phyloP scores from a whole-genome alignment of 2,888 invertebrate genomes.

The Aromia moschata region DNA sequence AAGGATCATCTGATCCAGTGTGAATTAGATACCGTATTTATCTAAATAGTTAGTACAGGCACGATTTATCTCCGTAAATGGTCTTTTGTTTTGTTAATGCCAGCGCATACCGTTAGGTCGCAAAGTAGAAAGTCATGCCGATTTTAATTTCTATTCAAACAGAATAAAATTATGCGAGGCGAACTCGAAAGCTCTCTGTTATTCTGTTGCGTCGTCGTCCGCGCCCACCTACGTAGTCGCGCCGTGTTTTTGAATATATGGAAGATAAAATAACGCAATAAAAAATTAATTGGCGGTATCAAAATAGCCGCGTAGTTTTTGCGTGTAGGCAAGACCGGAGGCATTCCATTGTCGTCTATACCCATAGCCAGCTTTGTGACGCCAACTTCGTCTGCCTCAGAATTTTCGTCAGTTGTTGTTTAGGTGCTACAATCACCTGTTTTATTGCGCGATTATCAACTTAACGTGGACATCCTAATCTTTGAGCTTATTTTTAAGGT shows the following conservation, averaged over 20 bases:
- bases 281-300: conserved; percentile 24
- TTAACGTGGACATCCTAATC: no score
- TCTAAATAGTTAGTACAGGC: not conserved
- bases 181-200: not conserved
- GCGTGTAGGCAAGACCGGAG: conserved; percentile 22
- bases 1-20: not conserved
- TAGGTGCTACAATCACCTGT: no score
- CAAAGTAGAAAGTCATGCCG: not conserved
- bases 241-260: not conserved
- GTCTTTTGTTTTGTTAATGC: not conserved
- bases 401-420: not conserved
- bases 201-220: not conserved
- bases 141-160: not conserved
- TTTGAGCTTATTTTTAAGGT: no score
- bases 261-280: conserved; percentile 11
- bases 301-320: conserved; percentile 31
- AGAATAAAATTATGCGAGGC: not conserved
- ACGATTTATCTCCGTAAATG: not conserved
- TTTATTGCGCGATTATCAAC: no score
- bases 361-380: not conserved
- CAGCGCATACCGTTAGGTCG: not conserved
- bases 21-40: not conserved
- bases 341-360: conserved; percentile 8
- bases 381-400: not conserved
- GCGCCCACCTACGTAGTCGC: not conserved